Conservation (phyloP, 2,888 invertebrate species). For the Napeogenes inachia region DNA sequence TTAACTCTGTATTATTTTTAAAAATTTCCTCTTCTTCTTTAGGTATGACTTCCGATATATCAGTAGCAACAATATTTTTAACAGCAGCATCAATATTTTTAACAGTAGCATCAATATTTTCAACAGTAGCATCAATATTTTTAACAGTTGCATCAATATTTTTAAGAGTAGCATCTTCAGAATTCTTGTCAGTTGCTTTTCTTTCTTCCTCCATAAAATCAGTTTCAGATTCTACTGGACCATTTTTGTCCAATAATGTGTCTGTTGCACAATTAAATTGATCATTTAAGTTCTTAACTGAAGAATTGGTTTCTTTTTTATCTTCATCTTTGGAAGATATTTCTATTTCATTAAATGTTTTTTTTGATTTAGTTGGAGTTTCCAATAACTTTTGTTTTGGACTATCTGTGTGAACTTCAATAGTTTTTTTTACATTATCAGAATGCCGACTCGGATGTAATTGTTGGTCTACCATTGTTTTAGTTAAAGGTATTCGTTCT, state of each 20-base stretch:
- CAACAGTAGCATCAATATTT: background rate
- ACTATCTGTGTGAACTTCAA: slow-evolving; percentile 67
- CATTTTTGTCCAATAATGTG: background rate
- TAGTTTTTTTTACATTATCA: slow-evolving; percentile 67
- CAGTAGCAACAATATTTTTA: background rate
- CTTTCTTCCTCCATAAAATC: no score
- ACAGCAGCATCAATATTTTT: no score
- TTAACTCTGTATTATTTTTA: slow-evolving; percentile 15
- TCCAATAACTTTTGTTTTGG: slow-evolving; percentile 49
- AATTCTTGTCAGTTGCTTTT: background rate
- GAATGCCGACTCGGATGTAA: slow-evolving; percentile 65
- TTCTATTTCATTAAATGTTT: slow-evolving; percentile 19
- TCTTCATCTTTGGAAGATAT: background rate
- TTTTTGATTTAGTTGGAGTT: slow-evolving; percentile 31
- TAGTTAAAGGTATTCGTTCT: slow-evolving; percentile 67
- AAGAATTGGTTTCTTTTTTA: background rate
- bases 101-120: no score
- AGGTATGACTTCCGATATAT: slow-evolving; percentile 10
- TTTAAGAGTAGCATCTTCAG: slow-evolving; percentile 8
- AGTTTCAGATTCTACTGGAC: background rate
- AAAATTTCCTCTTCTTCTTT: no score
- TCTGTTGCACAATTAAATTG: background rate
- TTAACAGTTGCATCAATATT: background rate
- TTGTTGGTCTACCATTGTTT: slow-evolving; percentile 69
- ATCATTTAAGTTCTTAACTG: background rate